A percentile compares a stretch with the other conserved stretches of the same genome.
Evolutionary conservation across 2,888 invertebrate genomes (phyloP).

Genomic region (Erpobdella octoculata): DNA sequence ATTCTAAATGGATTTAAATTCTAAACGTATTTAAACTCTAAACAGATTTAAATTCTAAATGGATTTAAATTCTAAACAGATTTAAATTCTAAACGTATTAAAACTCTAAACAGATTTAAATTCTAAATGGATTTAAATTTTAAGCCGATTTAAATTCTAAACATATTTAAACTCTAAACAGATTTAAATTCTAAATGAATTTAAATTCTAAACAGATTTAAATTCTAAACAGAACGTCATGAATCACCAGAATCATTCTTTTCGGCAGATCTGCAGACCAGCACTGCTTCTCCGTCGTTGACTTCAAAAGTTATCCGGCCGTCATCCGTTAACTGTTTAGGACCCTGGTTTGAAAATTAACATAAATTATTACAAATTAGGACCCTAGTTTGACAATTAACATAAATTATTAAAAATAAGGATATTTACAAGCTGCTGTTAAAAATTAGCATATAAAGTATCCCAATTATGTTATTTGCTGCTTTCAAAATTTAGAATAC

Average conservation of each 20-base stretch:
- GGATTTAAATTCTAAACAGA: too few species aligned
- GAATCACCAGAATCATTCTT: conserved; percentile 69
- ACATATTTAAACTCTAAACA: neutral
- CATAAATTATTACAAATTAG: too few species aligned
- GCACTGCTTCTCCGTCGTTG: conserved; percentile 43
- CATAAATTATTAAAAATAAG: too few species aligned
- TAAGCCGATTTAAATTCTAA: neutral
- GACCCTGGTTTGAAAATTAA: too few species aligned
- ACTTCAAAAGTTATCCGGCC: conserved; percentile 69
- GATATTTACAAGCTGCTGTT: neutral
- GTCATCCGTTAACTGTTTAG: conserved; percentile 67
- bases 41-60: too few species aligned
- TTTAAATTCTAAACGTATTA: too few species aligned
- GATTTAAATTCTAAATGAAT: neutral
- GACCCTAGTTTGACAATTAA: too few species aligned
- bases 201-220: neutral
- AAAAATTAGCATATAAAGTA: neutral
- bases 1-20: too few species aligned
- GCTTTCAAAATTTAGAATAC: too few species aligned
- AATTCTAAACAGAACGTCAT: neutral
- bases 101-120: too few species aligned
- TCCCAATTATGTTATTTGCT: neutral
- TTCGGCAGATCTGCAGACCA: conserved; percentile 66
- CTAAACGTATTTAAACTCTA: too few species aligned
- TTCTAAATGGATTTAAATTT: too few species aligned